phyloP scores from a whole-genome alignment of 2,113 vertebrate genomes.

The Tragelaphus buxtoni region DNA sequence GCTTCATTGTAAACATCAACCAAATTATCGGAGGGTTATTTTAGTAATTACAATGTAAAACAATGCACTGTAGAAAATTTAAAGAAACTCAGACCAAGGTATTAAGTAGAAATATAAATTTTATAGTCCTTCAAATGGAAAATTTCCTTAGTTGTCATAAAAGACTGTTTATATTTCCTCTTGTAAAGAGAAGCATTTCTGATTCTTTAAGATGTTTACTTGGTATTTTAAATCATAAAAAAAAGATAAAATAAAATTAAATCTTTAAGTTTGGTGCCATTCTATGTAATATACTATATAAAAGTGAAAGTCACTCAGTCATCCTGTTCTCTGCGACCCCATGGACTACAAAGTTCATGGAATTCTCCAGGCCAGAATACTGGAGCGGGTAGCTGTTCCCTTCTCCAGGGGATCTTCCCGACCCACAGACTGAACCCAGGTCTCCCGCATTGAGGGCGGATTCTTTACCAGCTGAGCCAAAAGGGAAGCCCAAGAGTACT shows the following conservation, averaged over 20 bases:
- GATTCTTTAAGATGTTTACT: background rate
- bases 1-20: background rate
- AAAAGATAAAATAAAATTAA: background rate
- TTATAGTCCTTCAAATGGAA: background rate
- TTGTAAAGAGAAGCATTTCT: background rate
- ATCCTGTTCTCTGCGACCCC: background rate
- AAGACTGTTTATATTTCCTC: background rate
- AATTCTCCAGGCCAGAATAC: background rate
- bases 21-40: background rate
- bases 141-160: background rate
- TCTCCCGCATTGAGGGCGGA: accelerated
- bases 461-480: background rate
- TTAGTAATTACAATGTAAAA: background rate
- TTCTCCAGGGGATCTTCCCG: background rate
- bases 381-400: background rate
- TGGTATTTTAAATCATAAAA: background rate
- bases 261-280: background rate
- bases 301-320: background rate
- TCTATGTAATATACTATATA: background rate
- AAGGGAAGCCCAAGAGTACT: background rate
- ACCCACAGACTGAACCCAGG: background rate
- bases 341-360: background rate
- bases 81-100: background rate
- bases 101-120: background rate
- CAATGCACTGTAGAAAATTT: background rate